These are phyloP conservation scores for Dasypogon diadema DNA, from an alignment of 2,888 invertebrate species.

Conservation along the genomic window DNA sequence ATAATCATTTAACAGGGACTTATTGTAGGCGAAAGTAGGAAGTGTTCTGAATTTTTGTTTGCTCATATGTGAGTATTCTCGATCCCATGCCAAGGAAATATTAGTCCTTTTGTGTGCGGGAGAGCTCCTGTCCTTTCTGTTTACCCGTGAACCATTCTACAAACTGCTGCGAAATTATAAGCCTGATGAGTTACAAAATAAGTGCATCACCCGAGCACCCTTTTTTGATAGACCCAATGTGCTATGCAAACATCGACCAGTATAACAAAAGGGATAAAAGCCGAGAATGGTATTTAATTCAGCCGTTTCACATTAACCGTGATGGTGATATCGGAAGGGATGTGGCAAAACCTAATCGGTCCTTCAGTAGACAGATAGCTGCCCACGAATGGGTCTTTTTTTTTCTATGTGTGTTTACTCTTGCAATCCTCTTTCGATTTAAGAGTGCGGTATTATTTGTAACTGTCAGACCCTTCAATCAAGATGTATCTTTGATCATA, in stretches of 20 bases:
- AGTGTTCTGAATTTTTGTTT: conserved; percentile 35
- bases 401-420: background rate
- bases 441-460: background rate
- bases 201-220: conserved; percentile 42
- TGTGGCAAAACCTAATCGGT: conserved; percentile 36
- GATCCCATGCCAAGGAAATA: background rate
- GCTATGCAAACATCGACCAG: conserved; percentile 39
- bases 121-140: conserved; percentile 22
- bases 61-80: conserved; percentile 45
- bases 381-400: conserved; percentile 18
- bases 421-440: background rate
- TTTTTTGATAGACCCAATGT: conserved; percentile 8
- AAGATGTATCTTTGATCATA: background rate
- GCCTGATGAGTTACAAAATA: conserved; percentile 36
- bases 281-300: conserved; percentile 50
- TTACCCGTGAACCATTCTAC: conserved; percentile 29
- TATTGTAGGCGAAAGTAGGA: conserved; percentile 24
- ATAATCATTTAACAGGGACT: background rate
- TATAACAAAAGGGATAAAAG: conserved; percentile 39
- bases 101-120: conserved; percentile 16
- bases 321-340: background rate
- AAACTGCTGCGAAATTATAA: conserved; percentile 51
- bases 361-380: conserved; percentile 21
- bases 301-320: conserved; percentile 33
- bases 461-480: conserved; percentile 9